phyloP scores from a whole-genome alignment of 2,888 invertebrate species.

The Meta bourneti region DNA sequence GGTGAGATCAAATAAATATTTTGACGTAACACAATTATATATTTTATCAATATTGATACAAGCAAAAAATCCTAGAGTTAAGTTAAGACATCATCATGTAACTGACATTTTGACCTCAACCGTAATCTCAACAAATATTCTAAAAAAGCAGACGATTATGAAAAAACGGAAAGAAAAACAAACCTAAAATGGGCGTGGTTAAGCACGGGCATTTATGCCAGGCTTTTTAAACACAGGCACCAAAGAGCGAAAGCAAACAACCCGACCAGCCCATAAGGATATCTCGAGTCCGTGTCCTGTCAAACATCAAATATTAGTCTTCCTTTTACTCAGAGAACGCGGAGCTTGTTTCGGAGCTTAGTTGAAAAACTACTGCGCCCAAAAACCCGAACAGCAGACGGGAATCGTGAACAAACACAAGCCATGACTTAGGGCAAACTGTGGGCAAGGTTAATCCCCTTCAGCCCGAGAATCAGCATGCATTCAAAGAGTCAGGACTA shows the following conservation, averaged over 20 bases:
- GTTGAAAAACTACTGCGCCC: background rate
- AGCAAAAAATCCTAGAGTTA: too few species aligned
- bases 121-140: background rate
- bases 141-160: background rate
- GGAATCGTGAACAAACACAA: constrained; percentile 10
- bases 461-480: background rate
- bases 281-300: background rate
- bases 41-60: too few species aligned
- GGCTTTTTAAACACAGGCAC: background rate
- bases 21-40: too few species aligned
- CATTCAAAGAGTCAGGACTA: background rate
- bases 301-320: constrained; percentile 5
- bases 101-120: background rate
- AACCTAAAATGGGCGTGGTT: background rate
- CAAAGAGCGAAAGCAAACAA: constrained; percentile 3
- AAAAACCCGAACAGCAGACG: background rate
- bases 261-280: background rate
- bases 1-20: too few species aligned
- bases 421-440: background rate
- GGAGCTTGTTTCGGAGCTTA: background rate
- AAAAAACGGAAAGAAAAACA: background rate
- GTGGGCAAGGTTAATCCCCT: constrained; percentile 18
- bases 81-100: too few species aligned
- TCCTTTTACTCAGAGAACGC: constrained; percentile 1
- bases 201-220: background rate